These are phyloP conservation scores for Ptychobarbus kaznakovi DNA, from an alignment of 2,797 vertebrate genomes.

Conservation along the genomic window DNA sequence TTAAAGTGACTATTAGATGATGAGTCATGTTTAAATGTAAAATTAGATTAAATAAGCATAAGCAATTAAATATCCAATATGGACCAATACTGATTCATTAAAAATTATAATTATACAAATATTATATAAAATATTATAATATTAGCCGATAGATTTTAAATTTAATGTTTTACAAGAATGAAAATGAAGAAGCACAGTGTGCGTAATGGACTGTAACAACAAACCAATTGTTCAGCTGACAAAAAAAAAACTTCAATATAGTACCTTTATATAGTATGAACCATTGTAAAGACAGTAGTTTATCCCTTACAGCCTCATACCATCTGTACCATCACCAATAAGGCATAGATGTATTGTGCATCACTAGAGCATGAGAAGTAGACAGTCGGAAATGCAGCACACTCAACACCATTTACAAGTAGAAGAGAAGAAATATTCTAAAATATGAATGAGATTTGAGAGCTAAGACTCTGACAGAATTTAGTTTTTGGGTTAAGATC, in stretches of 20 bases:
- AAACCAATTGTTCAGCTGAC: too few relatives aligned
- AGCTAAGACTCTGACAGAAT: background rate
- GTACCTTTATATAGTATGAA: too few relatives aligned
- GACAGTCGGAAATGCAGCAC: background rate
- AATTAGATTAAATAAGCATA: background rate
- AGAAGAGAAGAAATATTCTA: background rate
- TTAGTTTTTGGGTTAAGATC: conserved; percentile 7
- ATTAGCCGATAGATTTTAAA: background rate
- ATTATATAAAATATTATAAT: background rate
- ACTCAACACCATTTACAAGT: background rate
- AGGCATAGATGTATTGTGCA: background rate
- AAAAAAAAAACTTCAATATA: too few relatives aligned
- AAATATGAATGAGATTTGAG: conserved; percentile 15
- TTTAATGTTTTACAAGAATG: too few relatives aligned
- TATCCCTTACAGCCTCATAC: too few relatives aligned
- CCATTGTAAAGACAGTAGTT: background rate
- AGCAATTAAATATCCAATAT: background rate
- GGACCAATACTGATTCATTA: background rate
- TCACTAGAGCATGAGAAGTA: background rate
- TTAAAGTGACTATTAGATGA: background rate
- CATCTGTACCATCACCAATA: too few relatives aligned
- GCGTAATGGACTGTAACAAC: too few relatives aligned
- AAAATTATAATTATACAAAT: too few relatives aligned
- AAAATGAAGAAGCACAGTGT: too few relatives aligned
- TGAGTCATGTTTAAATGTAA: background rate